A percentile compares a stretch with the other conserved stretches of the same genome.
Evolutionary conservation across 2,888 invertebrate genomes (phyloP).

Genomic region (Andrena dorsata): DNA sequence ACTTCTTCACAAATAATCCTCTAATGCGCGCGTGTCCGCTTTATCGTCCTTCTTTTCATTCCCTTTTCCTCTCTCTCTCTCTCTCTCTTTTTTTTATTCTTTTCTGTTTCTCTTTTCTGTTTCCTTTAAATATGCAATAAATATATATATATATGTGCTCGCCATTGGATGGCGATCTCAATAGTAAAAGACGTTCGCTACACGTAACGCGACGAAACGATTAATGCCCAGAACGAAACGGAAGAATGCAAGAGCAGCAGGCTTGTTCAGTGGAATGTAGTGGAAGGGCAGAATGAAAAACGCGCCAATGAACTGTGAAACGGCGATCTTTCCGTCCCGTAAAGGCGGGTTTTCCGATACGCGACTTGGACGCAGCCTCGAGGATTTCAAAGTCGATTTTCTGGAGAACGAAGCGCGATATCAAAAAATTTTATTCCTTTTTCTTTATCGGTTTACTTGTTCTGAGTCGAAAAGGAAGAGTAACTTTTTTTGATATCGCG

Average conservation of each 20-base stretch:
- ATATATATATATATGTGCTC: constrained; percentile 66
- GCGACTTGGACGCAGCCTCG: too few species aligned
- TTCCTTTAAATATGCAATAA: constrained; percentile 63
- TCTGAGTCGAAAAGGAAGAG: too few species aligned
- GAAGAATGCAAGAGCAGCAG: constrained; percentile 65
- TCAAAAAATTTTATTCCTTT: too few species aligned
- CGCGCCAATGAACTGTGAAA: constrained; percentile 12
- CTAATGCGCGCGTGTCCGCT: constrained; percentile 28
- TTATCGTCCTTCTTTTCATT: constrained; percentile 15
- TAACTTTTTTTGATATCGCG: too few species aligned
- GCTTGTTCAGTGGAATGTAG: constrained; percentile 57
- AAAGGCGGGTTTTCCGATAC: background rate
- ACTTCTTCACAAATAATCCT: constrained; percentile 8
- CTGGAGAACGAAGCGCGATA: too few species aligned
- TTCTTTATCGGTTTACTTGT: too few species aligned
- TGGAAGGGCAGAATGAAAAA: constrained; percentile 15
- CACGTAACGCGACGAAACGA: constrained; percentile 51
- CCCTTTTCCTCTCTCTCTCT: constrained; percentile 1
- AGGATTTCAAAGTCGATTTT: too few species aligned
- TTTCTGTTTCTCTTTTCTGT: constrained; percentile 22
- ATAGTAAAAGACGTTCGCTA: constrained; percentile 54
- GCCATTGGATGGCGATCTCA: constrained; percentile 50
- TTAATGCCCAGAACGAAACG: constrained; percentile 68
- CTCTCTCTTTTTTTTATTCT: background rate
- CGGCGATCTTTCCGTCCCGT: background rate